Conservation (phyloP, 30 jellyfish, hydroid and myxozoan genomes). For the Catostylus mosaicus region DNA sequence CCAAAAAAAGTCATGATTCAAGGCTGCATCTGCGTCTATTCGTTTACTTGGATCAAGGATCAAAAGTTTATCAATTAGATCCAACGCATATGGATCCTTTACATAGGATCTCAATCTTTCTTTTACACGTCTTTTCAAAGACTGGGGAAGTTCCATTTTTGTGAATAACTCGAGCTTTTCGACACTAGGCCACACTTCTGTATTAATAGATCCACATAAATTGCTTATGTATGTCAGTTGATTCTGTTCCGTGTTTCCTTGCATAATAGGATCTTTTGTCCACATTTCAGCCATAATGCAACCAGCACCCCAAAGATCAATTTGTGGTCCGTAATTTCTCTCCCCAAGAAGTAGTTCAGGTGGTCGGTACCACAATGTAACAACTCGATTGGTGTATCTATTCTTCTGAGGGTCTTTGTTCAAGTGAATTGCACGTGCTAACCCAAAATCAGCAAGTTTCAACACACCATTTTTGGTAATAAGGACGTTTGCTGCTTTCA, state of each 20-base stretch:
- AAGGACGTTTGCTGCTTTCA: conserved; percentile 99
- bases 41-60: conserved; percentile 92
- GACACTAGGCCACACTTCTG: conserved; percentile 95
- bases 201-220: conserved; percentile 92
- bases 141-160: conserved; percentile 84
- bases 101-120: conserved; percentile 86
- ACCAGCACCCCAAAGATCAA: conserved; percentile 99
- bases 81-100: conserved; percentile 89
- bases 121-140: conserved; percentile 82
- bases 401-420: conserved; percentile 92
- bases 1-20: conserved; percentile 98
- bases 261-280: conserved; percentile 98
- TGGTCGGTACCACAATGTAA: conserved; percentile 99
- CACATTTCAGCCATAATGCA: conserved; percentile 99
- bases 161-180: conserved; percentile 83
- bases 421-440: conserved; percentile 97
- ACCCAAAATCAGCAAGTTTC: conserved; percentile 99
- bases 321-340: conserved; percentile 96
- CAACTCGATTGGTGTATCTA: conserved; percentile 96
- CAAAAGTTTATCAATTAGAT: conserved; percentile 86
- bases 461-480: conserved; percentile 95
- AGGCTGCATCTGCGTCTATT: conserved; percentile 96
- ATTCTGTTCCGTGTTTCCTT: conserved; percentile 94
- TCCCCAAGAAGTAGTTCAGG: conserved; percentile 99
- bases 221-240: conserved; percentile 82